Evolutionary conservation across 2,797 vertebrate species (phyloP), one percentile per base, ranked within the genome.

Genomic region (Taeniopygia guttata): DNA sequence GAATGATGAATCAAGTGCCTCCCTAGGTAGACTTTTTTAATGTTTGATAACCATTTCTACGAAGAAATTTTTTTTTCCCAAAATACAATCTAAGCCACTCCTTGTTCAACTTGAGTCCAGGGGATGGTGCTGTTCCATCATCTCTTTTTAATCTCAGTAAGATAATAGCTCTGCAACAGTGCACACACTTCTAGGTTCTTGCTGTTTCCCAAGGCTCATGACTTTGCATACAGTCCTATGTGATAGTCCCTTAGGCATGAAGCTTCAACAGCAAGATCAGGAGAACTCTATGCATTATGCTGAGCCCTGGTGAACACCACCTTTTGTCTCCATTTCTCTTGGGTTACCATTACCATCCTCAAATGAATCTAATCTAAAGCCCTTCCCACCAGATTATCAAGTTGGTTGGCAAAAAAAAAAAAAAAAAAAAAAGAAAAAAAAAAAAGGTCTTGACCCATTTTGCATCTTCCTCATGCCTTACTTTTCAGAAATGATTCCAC

Each of bases 401-500:
- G 9, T 6, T 27, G 66, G 16, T 21, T 69, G 11, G 2, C 16
- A 32, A 36, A 23, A 21, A 34, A 32, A 43, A 14, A 16, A 32
- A 55, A 20, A 8, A 8, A 30, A 15, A 7, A 13, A 7, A 32
- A 15, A 34, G 48, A 16, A 32, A 55, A 20, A 8, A 8, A 38
- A n/a, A 3, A 51, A 59, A 6, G 0, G 0, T 16, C 22, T 73
- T 81, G 5, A 13, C 8, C 9, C 34, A 20, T 5, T 85, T 89
- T 67, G 9, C 18, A 7, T 60, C 7, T 80, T 52, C 9, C 23
- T 9, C 2, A 0, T 25, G 12, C 5, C 1, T 52, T 56, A 16
- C 45, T 79, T 69, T 66, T 82, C 40, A 66, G 21, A 89, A 80
- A 63, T 48, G 0, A 51, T 52, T 16, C 8, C 4, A 14, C 13